Conservation (phyloP, 2,113 vertebrate species). For the Pelecanus crispus region DNA sequence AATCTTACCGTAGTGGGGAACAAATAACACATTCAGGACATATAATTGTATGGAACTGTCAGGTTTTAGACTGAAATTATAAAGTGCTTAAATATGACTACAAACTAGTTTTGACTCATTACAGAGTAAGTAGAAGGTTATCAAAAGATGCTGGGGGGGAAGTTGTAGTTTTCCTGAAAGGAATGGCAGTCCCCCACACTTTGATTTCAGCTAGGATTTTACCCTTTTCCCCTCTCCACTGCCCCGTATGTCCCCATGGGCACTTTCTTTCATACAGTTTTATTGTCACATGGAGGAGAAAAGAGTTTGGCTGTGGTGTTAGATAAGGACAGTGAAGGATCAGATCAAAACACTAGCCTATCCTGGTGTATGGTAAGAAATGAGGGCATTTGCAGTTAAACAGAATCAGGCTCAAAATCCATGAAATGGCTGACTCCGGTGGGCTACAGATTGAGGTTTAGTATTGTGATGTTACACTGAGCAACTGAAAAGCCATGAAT, state of each 20-base stretch:
- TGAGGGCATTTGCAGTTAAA: neutral
- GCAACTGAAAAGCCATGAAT: neutral
- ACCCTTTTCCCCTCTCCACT: neutral
- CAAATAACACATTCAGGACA: neutral
- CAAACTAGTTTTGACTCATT: neutral
- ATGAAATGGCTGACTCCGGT: neutral
- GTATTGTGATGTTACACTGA: neutral
- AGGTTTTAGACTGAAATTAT: conserved; percentile 3
- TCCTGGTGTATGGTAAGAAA: neutral
- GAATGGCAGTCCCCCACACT: neutral
- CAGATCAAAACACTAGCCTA: neutral
- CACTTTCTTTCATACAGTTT: neutral
- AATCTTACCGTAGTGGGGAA: neutral
- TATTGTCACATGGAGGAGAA: neutral
- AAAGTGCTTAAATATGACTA: neutral
- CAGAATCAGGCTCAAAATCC: neutral
- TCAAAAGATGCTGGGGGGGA: neutral
- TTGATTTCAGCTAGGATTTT: neutral
- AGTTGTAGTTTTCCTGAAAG: neutral
- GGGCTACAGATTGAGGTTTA: neutral
- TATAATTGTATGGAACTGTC: neutral
- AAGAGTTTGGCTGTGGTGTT: neutral
- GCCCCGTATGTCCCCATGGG: neutral
- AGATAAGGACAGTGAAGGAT: neutral
- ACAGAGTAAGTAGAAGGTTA: neutral